A percentile compares a stretch with the other conserved stretches of the same genome.
phyloP scores from a whole-genome alignment of 2,113 vertebrate species.

The Illadopsis cleaveri region DNA sequence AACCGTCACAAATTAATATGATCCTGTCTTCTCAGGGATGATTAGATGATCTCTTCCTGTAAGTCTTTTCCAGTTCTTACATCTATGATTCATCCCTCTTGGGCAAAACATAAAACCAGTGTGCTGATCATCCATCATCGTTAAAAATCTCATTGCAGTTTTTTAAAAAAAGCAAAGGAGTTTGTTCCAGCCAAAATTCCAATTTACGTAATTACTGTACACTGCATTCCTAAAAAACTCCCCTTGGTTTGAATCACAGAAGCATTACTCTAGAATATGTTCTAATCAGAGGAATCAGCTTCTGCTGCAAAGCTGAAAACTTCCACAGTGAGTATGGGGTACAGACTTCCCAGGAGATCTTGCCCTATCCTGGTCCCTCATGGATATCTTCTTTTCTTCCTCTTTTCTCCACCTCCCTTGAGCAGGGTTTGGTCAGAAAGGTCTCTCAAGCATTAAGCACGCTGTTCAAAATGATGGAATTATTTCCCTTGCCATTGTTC shows the following conservation, averaged over 20 bases:
- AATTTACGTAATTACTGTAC: not conserved
- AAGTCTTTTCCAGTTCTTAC: slow-evolving; percentile 4
- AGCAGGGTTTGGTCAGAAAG: not conserved
- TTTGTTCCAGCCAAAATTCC: not conserved
- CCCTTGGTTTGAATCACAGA: not conserved
- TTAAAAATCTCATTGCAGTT: not conserved
- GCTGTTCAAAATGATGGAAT: not conserved
- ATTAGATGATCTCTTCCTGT: not conserved
- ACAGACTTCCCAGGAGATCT: not conserved
- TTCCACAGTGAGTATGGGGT: not conserved
- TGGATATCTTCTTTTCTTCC: not conserved
- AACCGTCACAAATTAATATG: not conserved
- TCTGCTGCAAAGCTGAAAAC: not conserved
- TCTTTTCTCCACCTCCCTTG: not conserved
- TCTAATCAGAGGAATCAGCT: not conserved
- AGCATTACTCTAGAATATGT: not conserved
- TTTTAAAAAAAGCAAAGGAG: not conserved
- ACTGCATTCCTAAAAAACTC: not conserved
- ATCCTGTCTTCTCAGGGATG: not conserved
- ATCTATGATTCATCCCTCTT: slow-evolving; percentile 15
- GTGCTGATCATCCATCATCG: not conserved
- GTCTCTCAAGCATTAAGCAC: not conserved
- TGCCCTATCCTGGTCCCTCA: not conserved
- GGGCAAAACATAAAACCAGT: slow-evolving; percentile 21
- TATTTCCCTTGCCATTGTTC: not conserved